Base-by-base conservation (phyloP, 2,888 invertebrate genomes). In the Cantharis lateralis region DNA sequence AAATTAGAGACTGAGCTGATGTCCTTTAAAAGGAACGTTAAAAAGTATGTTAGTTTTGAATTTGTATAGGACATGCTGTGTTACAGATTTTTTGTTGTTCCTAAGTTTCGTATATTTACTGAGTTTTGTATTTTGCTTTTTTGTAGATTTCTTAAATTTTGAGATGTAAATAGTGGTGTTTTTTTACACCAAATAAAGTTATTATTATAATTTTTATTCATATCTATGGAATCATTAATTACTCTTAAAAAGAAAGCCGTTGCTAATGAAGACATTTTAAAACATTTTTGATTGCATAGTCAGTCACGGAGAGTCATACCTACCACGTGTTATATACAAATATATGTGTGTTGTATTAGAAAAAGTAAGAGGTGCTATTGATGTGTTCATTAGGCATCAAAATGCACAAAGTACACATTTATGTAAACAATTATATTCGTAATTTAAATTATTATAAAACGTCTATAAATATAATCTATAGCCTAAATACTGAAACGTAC, bases 401-500 rank as follows among this genome's bases (percentile, higher is more conserved):
- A 18, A 26, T 71, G 64, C n/a, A 28, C 15, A 62, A 77, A 32
- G 20, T 69, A 68, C 62, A 68, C 26, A 71, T 48, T 32, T 32
- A 15, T 71, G 74, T 74, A 74, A 77, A 77, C 71, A 71, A 11
- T n/a, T 70, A 70, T 48, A 72, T 68, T 62, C 71, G 61, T 61
- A 72, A 68, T 74, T 63, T 28, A 48, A 75, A 32, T 74, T 69
- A 66, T 68, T 18, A 72, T 72, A 16, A 28, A n/a, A n/a, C n/a
- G n/a, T 48, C 48, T 66, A 70, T 20, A 70, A 63, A 71, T 78
- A 71, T 62, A 64, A 77, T 73, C 15, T 71, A 72, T 74, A 80
- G 75, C 78, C 80, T 80, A 80, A 80, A 80, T 80, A 78, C 80
- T 76, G 61, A 72, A 32, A 64, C 71, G 28, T 68, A 68, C 78